phyloP scores from a whole-genome alignment of 2,888 invertebrate species.

The Apamea monoglypha region DNA sequence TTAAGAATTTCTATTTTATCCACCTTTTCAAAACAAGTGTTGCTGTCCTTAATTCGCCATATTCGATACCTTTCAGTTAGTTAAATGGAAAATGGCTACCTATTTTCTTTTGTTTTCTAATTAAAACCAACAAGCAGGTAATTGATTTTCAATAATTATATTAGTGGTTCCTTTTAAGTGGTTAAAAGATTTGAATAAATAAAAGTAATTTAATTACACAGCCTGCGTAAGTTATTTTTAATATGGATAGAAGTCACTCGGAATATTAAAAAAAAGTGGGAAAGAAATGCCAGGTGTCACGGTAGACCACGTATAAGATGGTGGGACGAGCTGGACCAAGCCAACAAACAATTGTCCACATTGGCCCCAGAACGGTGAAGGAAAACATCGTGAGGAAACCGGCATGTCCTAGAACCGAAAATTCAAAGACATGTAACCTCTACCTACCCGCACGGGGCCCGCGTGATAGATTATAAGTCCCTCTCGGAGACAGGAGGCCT shows the following conservation, averaged over 20 bases:
- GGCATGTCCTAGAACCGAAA: no score
- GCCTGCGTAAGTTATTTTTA: neutral
- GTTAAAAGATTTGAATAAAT: neutral
- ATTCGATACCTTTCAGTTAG: no score
- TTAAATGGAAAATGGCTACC: neutral
- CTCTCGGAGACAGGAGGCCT: no score
- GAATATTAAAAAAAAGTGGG: neutral
- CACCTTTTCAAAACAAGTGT: no score
- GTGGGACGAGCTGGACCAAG: neutral
- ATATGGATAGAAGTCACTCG: neutral
- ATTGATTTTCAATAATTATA: constrained; percentile 14
- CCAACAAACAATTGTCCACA: no score
- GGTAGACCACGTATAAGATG: neutral
- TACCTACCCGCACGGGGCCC: no score
- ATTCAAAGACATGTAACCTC: no score
- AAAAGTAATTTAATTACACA: neutral
- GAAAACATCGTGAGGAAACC: no score
- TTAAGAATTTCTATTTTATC: neutral
- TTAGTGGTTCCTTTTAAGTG: constrained; percentile 4
- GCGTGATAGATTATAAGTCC: no score
- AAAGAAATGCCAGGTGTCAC: neutral
- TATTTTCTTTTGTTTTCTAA: neutral
- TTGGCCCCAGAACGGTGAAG: neutral
- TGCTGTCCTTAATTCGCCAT: neutral
- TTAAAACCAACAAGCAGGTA: no score